Percentiles rank a stretch among this genome's conserved stretches.
These are phyloP conservation scores for Calliopsis andreniformis DNA, from an alignment of 1,140 invertebrate genomes.

Conservation along the genomic window DNA sequence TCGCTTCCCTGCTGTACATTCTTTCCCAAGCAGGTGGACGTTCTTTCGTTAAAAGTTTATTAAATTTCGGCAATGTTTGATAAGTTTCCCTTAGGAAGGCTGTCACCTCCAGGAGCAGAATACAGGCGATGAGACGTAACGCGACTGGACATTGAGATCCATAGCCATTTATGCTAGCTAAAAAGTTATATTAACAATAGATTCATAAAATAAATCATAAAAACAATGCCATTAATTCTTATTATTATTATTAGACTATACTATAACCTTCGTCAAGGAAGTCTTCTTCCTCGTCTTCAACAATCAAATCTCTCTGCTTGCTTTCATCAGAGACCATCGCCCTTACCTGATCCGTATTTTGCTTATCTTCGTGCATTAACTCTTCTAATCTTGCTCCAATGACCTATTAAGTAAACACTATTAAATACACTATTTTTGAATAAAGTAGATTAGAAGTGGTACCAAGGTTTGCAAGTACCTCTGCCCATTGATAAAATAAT, in stretches of 20 bases:
- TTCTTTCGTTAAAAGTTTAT: constrained; percentile 86
- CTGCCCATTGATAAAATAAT: constrained; percentile 98
- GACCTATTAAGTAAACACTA: constrained; percentile 81
- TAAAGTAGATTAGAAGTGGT: constrained; percentile 4
- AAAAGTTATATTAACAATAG: too few species aligned
- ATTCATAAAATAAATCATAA: too few species aligned
- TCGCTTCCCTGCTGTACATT: constrained; percentile 89
- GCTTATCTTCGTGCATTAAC: constrained; percentile 88
- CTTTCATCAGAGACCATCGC: constrained; percentile 90
- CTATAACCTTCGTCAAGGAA: constrained; percentile 98
- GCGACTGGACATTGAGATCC: constrained; percentile 95
- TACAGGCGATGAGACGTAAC: constrained; percentile 94
- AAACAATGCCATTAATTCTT: too few species aligned
- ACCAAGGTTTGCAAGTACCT: constrained; percentile 83
- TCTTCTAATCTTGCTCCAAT: constrained; percentile 94
- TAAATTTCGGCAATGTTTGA: constrained; percentile 88
- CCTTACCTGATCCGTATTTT: constrained; percentile 86
- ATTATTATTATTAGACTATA: background rate
- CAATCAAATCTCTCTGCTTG: constrained; percentile 91
- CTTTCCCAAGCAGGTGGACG: constrained; percentile 89
- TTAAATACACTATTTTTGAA: background rate
- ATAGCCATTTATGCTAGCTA: constrained; percentile 92
- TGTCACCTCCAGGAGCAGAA: constrained; percentile 97
- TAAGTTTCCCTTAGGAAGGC: constrained; percentile 98
- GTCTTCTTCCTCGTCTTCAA: constrained; percentile 98